A percentile compares a stretch with the other conserved stretches of the same genome.
Evolutionary conservation across 1,140 invertebrate genomes (phyloP).

Genomic region (Euura saliciscinereae): DNA sequence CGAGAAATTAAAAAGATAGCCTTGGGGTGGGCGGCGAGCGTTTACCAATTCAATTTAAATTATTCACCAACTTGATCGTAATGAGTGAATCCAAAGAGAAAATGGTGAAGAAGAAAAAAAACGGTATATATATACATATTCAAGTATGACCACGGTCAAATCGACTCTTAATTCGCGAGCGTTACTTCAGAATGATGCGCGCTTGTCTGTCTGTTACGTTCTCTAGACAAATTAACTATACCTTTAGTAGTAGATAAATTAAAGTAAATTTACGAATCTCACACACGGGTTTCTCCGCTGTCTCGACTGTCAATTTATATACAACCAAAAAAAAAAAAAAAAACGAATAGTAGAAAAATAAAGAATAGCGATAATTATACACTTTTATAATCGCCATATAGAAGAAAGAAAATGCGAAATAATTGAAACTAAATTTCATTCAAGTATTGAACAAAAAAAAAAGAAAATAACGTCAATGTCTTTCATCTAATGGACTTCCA

Average conservation of each 20-base stretch:
- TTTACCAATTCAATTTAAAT: background rate
- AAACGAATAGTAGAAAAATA: constrained; percentile 1
- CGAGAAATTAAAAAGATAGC: background rate
- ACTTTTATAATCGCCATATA: too few relatives aligned
- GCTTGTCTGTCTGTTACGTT: too few relatives aligned
- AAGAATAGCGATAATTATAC: too few relatives aligned
- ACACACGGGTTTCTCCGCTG: too few relatives aligned
- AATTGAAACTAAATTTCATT: too few relatives aligned
- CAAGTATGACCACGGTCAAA: background rate
- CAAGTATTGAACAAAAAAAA: background rate
- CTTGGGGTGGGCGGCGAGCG: background rate
- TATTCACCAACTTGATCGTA: background rate
- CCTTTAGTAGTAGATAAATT: too few relatives aligned
- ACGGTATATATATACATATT: background rate
- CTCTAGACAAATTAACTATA: too few relatives aligned
- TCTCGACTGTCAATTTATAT: too few relatives aligned
- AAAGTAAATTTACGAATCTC: too few relatives aligned
- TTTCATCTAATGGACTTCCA: constrained; percentile 9
- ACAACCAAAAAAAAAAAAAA: constrained; percentile 1
- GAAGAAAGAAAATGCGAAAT: too few relatives aligned
- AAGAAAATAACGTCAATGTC: background rate
- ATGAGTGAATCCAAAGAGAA: constrained; percentile 11
- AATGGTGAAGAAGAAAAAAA: constrained; percentile 4
- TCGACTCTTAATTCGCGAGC: background rate
- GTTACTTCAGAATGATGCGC: background rate